These are phyloP conservation scores for Lates calcarifer DNA, from an alignment of 2,113 vertebrate genomes.

Conservation along the genomic window DNA sequence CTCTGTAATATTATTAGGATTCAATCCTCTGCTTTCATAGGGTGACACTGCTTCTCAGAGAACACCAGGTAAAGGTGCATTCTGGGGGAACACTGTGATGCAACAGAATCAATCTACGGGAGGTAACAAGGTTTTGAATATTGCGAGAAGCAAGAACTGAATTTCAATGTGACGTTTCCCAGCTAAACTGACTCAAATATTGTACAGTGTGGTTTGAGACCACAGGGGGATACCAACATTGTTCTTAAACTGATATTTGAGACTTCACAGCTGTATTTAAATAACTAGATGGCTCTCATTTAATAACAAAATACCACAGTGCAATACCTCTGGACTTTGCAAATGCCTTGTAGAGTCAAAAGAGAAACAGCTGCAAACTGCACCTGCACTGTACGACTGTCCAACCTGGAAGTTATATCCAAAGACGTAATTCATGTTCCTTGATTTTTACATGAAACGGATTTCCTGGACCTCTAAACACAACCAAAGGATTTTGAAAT, in stretches of 20 bases:
- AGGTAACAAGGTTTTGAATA: not conserved
- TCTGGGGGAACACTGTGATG: not conserved
- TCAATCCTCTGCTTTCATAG: not conserved
- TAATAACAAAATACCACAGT: constrained; percentile 9
- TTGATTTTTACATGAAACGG: not conserved
- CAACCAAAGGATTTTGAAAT: constrained; percentile 9
- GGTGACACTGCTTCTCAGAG: not conserved
- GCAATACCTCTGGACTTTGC: not conserved
- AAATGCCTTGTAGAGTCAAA: constrained; percentile 7
- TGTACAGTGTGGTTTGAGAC: constrained; percentile 7
- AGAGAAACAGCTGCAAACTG: constrained; percentile 19
- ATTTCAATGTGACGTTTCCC: constrained; percentile 8
- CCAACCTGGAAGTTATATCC: not conserved
- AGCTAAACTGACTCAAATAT: not conserved
- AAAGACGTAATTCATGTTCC: not conserved
- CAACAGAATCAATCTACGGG: not conserved
- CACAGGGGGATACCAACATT: constrained; percentile 15
- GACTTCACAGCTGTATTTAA: constrained; percentile 40
- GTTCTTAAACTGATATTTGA: constrained; percentile 11
- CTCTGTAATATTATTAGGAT: not conserved
- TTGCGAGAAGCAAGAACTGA: not conserved
- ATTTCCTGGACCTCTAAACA: not conserved
- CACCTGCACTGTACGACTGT: constrained; percentile 1
- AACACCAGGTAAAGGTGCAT: not conserved
- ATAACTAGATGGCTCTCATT: not conserved